Evolutionary conservation across 1,140 invertebrate species (phyloP).

Genomic region (Coelopa frigida): DNA sequence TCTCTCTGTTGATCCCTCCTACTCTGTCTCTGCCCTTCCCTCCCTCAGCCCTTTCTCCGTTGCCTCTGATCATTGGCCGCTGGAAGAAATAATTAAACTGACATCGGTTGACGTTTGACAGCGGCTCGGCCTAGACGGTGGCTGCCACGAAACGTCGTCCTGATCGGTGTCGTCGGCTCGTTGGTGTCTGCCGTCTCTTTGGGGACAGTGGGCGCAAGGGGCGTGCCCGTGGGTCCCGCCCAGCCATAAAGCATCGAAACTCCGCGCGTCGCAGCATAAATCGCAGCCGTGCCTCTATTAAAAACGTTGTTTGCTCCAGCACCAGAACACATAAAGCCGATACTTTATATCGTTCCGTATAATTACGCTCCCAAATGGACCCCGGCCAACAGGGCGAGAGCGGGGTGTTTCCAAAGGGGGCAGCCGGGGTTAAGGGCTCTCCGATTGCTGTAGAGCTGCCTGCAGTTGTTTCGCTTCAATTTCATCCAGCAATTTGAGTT

Average conservation of each 20-base stretch:
- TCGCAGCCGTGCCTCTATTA: not conserved
- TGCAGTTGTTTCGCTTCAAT: constrained; percentile 13
- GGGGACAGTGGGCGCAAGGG: constrained; percentile 1
- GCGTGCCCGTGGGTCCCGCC: no score
- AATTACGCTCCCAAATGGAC: constrained; percentile 15
- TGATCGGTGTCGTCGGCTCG: no score
- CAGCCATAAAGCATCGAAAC: no score
- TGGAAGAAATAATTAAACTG: constrained; percentile 15
- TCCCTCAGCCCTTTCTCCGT: no score
- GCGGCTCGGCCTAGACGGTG: no score
- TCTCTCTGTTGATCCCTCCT: no score
- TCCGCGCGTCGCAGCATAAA: not conserved
- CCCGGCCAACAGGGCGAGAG: constrained; percentile 7
- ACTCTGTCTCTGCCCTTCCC: no score
- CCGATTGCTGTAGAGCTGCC: constrained; percentile 7
- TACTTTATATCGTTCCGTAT: constrained; percentile 15
- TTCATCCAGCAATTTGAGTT: constrained; percentile 15
- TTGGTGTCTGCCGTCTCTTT: no score
- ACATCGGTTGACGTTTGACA: constrained; percentile 14
- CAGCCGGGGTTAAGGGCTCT: constrained; percentile 1
- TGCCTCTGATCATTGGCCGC: no score
- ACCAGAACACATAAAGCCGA: constrained; percentile 13
- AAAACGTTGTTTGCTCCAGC: constrained; percentile 13
- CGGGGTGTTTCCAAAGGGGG: not conserved
- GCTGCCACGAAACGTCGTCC: no score